Percentiles rank a stretch among this genome's conserved stretches.
These are phyloP conservation scores for Oligia fasciuncula DNA, from an alignment of 2,888 invertebrate species.

Conservation along the genomic window DNA sequence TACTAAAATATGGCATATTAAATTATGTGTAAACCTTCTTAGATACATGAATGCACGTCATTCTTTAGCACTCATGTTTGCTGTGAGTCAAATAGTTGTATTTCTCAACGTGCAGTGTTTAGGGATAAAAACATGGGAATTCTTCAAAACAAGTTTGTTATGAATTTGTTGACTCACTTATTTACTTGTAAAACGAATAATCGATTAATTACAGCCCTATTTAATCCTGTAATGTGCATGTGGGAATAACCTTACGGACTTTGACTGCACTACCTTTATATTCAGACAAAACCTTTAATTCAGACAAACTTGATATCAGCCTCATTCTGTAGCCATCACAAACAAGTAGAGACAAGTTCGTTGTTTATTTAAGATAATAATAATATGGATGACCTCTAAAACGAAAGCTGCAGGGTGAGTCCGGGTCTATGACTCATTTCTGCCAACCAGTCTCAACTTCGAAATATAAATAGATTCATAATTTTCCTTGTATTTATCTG, in stretches of 20 bases:
- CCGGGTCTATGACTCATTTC: slow-evolving; percentile 61
- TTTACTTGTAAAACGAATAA: slow-evolving; percentile 13
- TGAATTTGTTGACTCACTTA: slow-evolving; percentile 42
- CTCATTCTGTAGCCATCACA: slow-evolving; percentile 34
- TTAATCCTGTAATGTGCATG: not conserved
- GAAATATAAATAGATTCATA: slow-evolving; percentile 55
- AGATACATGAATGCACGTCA: not conserved
- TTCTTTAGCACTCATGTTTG: not conserved
- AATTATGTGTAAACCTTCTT: not conserved
- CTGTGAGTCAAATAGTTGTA: slow-evolving; percentile 29
- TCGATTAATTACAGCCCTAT: not conserved
- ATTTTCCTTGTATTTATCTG: slow-evolving; percentile 58
- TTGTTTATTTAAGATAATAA: slow-evolving; percentile 57
- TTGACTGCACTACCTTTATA: not conserved
- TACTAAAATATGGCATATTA: not conserved
- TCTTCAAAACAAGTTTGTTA: slow-evolving; percentile 12
- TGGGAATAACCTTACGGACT: not conserved
- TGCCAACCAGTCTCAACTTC: slow-evolving; percentile 54
- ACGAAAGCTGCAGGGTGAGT: slow-evolving; percentile 69
- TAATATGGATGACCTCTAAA: slow-evolving; percentile 69
- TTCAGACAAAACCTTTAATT: not conserved
- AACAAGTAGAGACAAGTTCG: slow-evolving; percentile 57
- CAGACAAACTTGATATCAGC: slow-evolving; percentile 11
- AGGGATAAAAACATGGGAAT: slow-evolving; percentile 39
- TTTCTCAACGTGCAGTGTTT: slow-evolving; percentile 28